phyloP scores from a whole-genome alignment of 53 echinoderm and acorn worm species.

The Paelopatides confundens region DNA sequence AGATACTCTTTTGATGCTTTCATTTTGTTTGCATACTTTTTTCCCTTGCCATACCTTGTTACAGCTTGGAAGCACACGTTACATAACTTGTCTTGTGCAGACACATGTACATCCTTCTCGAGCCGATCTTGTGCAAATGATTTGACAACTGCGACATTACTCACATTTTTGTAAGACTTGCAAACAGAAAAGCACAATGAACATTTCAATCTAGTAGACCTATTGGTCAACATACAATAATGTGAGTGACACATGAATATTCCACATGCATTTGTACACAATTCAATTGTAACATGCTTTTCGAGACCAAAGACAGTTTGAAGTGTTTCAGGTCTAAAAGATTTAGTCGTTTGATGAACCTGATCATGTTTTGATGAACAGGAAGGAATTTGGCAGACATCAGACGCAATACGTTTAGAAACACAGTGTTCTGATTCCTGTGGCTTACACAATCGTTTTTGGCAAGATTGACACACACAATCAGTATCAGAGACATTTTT shows the following conservation, averaged over 20 bases:
- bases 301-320: neutral
- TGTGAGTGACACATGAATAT: slow-evolving; percentile 24
- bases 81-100: neutral
- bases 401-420: neutral
- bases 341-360: slow-evolving; percentile 7
- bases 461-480: neutral
- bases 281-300: neutral
- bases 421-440: neutral
- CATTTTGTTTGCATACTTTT: neutral
- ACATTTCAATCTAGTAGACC: neutral
- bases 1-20: neutral
- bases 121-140: neutral
- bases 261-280: neutral
- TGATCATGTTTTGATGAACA: neutral
- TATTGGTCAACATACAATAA: slow-evolving; percentile 25
- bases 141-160: neutral
- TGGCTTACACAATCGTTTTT: neutral
- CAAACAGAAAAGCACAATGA: neutral
- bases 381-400: neutral
- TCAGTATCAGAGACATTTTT: neutral
- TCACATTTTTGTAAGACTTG: neutral
- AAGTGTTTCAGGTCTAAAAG: neutral
- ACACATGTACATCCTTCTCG: neutral
- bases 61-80: slow-evolving; percentile 17
- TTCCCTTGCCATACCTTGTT: neutral